These are phyloP conservation scores for Notothenia rossii DNA, from an alignment of 2,113 vertebrate genomes.

Conservation along the genomic window DNA sequence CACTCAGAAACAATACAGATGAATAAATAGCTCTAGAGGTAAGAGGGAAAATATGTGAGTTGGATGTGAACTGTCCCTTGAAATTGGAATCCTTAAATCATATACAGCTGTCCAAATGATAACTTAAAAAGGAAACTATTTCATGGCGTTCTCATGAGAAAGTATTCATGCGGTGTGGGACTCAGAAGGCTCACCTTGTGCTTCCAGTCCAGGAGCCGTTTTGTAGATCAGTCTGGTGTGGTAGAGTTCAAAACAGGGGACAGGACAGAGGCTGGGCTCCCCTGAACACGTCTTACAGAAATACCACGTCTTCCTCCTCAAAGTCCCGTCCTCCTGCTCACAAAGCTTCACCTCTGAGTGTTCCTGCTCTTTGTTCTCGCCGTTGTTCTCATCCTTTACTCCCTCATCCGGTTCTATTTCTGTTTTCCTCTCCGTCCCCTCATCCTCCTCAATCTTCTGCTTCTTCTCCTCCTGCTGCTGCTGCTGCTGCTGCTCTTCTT, in stretches of 20 bases:
- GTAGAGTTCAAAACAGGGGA: slow-evolving; percentile 79
- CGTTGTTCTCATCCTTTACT: not conserved
- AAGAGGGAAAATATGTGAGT: too few relatives aligned
- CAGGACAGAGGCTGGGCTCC: slow-evolving; percentile 76
- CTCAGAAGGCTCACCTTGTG: slow-evolving; percentile 53
- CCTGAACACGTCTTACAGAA: slow-evolving; percentile 77
- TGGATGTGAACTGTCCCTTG: not conserved
- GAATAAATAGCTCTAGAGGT: too few relatives aligned
- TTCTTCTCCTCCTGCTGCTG: slow-evolving; percentile 5
- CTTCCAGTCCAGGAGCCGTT: slow-evolving; percentile 48
- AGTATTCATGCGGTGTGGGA: not conserved
- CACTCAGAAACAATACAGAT: too few relatives aligned
- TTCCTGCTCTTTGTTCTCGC: slow-evolving; percentile 8
- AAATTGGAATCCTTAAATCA: not conserved
- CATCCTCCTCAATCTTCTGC: not conserved
- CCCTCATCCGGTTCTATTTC: not conserved
- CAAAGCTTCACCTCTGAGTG: slow-evolving; percentile 20
- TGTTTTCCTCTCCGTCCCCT: not conserved
- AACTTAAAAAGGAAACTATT: not conserved
- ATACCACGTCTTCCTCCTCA: slow-evolving; percentile 39
- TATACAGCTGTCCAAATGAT: not conserved
- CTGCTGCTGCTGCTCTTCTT: slow-evolving; percentile 7
- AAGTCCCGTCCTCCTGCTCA: slow-evolving; percentile 9
- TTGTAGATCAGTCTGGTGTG: slow-evolving; percentile 77
- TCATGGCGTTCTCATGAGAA: not conserved